Evolutionary conservation across 2,797 vertebrate genomes (phyloP).

Genomic region (Poliocrania exsul): DNA sequence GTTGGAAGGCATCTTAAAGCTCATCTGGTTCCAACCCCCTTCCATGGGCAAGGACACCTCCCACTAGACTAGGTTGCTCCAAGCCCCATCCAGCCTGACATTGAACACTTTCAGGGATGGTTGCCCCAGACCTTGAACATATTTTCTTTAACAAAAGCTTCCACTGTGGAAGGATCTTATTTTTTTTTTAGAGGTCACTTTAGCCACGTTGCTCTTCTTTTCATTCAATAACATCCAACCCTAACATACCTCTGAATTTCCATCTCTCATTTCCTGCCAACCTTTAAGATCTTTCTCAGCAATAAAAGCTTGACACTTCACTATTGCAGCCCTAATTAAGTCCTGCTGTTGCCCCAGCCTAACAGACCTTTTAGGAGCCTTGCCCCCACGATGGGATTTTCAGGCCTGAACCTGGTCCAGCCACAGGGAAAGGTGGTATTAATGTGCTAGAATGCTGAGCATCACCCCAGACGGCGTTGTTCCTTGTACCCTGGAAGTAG

Average conservation of each 20-base stretch:
- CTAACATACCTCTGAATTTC: not conserved
- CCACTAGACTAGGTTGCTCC: not conserved
- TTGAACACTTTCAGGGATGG: not conserved
- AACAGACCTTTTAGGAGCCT: not conserved
- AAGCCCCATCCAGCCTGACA: not conserved
- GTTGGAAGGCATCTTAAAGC: not conserved
- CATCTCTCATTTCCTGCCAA: not conserved
- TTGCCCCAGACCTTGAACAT: not conserved
- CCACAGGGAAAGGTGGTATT: not conserved
- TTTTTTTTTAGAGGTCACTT: not conserved
- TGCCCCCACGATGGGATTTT: not conserved
- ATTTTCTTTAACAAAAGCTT: not conserved
- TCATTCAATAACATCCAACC: not conserved
- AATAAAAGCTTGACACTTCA: not conserved
- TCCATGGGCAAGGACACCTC: not conserved
- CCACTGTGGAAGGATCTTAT: not conserved
- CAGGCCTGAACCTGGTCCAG: not conserved
- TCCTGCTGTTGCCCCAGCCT: not conserved
- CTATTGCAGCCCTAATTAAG: not conserved
- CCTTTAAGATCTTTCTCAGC: not conserved
- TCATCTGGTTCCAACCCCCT: not conserved
- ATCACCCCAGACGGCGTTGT: accelerated
- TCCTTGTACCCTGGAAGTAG: not conserved
- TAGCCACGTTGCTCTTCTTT: not conserved
- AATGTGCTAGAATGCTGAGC: not conserved